Evolutionary conservation across 2,113 vertebrate species (phyloP).

Genomic region (Otus sunia): DNA sequence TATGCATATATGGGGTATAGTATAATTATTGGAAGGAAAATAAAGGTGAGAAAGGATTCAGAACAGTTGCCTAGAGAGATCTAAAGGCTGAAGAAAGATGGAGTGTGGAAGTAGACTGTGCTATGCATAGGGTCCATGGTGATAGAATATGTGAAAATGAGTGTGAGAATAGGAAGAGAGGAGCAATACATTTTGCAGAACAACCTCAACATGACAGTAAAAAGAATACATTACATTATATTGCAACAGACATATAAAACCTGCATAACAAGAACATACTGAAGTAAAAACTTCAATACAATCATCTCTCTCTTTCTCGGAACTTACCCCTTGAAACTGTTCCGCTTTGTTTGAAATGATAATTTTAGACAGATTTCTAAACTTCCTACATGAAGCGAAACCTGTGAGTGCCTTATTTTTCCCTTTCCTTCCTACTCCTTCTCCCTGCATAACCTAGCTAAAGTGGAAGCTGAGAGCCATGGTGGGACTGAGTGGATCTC

Average conservation of each 20-base stretch:
- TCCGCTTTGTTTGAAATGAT: not conserved
- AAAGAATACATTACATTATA: not conserved
- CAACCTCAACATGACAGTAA: not conserved
- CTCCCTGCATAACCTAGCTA: not conserved
- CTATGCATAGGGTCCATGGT: not conserved
- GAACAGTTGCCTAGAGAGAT: not conserved
- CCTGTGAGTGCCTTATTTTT: not conserved
- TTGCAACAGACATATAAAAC: not conserved
- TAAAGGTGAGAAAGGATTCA: not conserved
- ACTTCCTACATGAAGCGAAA: not conserved
- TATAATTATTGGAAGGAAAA: not conserved
- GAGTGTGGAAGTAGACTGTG: not conserved
- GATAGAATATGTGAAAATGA: not conserved
- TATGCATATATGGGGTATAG: not conserved
- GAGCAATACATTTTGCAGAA: not conserved
- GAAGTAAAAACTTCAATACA: not conserved
- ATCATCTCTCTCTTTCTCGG: not conserved
- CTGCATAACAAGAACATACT: not conserved
- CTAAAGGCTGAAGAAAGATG: not conserved
- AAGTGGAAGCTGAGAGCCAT: not conserved
- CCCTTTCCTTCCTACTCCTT: not conserved
- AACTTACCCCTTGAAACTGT: not conserved
- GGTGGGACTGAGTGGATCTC: not conserved
- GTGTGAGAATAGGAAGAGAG: not conserved
- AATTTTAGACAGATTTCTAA: not conserved